phyloP scores from a whole-genome alignment of 2,113 vertebrate genomes.

The Jacana jacana region DNA sequence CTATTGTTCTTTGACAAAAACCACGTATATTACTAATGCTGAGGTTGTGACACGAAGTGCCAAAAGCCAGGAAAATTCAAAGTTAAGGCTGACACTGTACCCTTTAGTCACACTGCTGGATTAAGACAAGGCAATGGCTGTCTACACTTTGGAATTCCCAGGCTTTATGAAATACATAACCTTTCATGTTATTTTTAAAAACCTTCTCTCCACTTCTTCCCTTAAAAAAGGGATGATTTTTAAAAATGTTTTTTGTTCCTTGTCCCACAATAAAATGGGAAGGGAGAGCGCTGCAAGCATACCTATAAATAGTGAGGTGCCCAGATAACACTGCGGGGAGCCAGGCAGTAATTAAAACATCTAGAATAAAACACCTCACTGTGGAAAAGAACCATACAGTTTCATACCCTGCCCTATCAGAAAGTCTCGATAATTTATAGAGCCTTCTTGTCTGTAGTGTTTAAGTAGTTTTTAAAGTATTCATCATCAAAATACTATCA shows the following conservation, averaged over 20 bases:
- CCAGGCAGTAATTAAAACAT: background rate
- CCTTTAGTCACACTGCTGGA: background rate
- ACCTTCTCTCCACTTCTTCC: background rate
- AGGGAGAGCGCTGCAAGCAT: background rate
- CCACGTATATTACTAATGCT: constrained; percentile 51
- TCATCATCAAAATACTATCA: background rate
- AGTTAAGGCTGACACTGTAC: constrained; percentile 24
- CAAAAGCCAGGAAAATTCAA: constrained; percentile 50
- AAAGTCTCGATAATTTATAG: background rate
- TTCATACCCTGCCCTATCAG: background rate
- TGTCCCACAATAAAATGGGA: background rate
- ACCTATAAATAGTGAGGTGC: background rate
- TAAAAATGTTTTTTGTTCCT: background rate
- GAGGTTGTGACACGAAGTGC: constrained; percentile 54
- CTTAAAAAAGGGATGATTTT: background rate
- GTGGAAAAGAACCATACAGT: background rate
- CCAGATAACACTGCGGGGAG: background rate
- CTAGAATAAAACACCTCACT: background rate
- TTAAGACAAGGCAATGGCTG: constrained; percentile 45
- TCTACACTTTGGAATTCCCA: constrained; percentile 22
- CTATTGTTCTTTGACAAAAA: constrained; percentile 40
- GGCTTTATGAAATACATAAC: constrained; percentile 36
- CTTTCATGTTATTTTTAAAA: background rate
- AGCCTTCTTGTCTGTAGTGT: background rate
- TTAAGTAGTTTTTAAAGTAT: background rate